Percentiles rank a stretch among this genome's conserved stretches.
Conservation (phyloP, 1,140 invertebrate genomes). For the Adelges cooleyi region DNA sequence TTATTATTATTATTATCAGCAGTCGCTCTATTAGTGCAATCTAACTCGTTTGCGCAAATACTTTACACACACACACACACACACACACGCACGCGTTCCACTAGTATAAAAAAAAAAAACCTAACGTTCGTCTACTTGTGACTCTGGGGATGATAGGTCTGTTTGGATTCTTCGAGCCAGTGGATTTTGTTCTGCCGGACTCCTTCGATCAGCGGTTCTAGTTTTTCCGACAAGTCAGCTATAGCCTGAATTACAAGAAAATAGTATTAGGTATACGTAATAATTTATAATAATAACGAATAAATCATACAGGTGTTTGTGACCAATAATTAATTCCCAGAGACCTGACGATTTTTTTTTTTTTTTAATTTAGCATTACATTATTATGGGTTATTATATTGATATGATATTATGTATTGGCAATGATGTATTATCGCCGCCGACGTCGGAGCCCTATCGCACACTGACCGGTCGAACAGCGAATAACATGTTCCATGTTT, state of each 20-base stretch:
- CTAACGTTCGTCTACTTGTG: background rate
- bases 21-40: background rate
- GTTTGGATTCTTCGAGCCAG: slow-evolving; percentile 63
- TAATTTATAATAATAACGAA: background rate
- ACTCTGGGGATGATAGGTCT: slow-evolving; percentile 8
- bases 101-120: too few species aligned
- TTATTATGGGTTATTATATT: too few species aligned
- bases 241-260: slow-evolving; percentile 56
- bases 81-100: background rate
- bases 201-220: slow-evolving; percentile 70
- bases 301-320: too few species aligned
- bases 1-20: background rate
- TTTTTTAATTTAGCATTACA: too few species aligned
- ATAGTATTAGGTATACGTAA: background rate
- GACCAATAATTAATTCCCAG: too few species aligned
- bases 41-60: background rate
- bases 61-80: too few species aligned
- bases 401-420: too few species aligned
- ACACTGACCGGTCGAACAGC: too few species aligned
- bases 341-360: too few species aligned
- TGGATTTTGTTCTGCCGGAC: slow-evolving; percentile 69
- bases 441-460: too few species aligned
- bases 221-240: slow-evolving; percentile 58
- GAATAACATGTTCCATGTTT: too few species aligned
- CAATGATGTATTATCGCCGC: too few species aligned